Base-by-base conservation (phyloP, 2,113 vertebrate genomes). In the Thunnus thynnus region DNA sequence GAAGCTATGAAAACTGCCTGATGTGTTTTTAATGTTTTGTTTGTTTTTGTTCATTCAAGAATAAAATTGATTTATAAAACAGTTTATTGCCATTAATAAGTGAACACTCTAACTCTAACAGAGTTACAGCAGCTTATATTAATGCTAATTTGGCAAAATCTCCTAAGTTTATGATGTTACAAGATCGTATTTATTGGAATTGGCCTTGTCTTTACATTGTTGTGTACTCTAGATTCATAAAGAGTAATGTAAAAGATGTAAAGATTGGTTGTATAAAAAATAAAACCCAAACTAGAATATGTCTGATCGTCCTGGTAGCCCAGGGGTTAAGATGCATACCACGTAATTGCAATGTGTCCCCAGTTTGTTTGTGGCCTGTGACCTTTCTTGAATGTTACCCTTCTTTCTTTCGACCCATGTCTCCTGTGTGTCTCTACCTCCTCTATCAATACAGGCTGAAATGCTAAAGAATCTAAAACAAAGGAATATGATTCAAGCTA, bases 401-500 rank as follows among this genome's bases (percentile, higher is more conserved):
- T 5, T 8, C 17, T 1, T 11, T 22, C 3, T 61, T 22, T 47
- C 10, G 47, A 10, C 30, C 4, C 14, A 30, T 22, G 36, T 51
- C 57, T 60, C 14, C 47, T 77, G 41, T 50, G 56, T 50, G 5
- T 71, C 55, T 44, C 10, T 44, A 20, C 41, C 16, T 2, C 76
- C 16, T 56, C 13, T 25, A 13, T 41, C 4, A 63, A 68, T 67
- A 3, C 11, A 1, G 36, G 36, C 36, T 41, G 36, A 60, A 77
- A 61, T 56, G n/a, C n/a, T 25, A 20, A n/a, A 66, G 55, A 16
- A 64, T 18, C 48, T 44, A 51, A 72, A 57, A 36, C 30, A 72
- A 54, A 75, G 2, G n/a, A 50, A 48, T 32, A 25, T 57, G 7
- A 52, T 5, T 72, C 18, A 81, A 62, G 54, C 18, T 50, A n/a